Evolutionary conservation across 2,113 vertebrate genomes (phyloP), one percentile per base, ranked within the genome.

Genomic region (Pomatostomus ruficeps): DNA sequence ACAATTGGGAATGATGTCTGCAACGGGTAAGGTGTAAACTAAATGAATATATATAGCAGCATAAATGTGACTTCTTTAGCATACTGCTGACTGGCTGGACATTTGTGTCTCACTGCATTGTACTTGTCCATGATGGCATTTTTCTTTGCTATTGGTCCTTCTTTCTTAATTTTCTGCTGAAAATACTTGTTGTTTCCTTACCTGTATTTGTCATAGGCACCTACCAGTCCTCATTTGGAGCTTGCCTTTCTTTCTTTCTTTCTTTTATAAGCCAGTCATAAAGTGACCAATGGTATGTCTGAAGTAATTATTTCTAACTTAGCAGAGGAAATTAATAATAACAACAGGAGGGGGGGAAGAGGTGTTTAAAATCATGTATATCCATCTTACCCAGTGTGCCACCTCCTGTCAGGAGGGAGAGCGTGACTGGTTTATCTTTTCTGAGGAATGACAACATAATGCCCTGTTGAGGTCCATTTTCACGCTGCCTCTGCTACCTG

Each of bases 1-100:
- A 96, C 98, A 26, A 95, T 98, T 74, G 98, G 98, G 75, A 98
- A 98, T 28, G 98, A 98, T 24, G 98, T 98, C 92, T 98, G 98
- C 93, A 98, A 95, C 1, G 68, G 93, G 98, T 98, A 96, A 98
- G 97, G 67, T 46, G 16, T 36, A 82, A 89, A 85, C 21, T 3
- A 8, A 51, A 51, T 29, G 28, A 40, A 38, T 33, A 13, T 43
- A 88, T 63, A n/a, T 2, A 38, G 35, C 17, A 46, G 9, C 31
- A 43, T 40, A 33, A 72, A 23, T 72, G 11, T 76, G 22, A 35
- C 29, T 49, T 78, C 24, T 67, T 71, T 46, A 31, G 16, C 54
- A 25, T 25, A 23, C 18, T 70, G 15, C 33, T 73, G 58, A 12
- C 23, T 82, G 38, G 61, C 51, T 49, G 62, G 52, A 23, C 25